Conservation (phyloP, 2,888 invertebrate genomes). For the Brachynemurus nebulosus region DNA sequence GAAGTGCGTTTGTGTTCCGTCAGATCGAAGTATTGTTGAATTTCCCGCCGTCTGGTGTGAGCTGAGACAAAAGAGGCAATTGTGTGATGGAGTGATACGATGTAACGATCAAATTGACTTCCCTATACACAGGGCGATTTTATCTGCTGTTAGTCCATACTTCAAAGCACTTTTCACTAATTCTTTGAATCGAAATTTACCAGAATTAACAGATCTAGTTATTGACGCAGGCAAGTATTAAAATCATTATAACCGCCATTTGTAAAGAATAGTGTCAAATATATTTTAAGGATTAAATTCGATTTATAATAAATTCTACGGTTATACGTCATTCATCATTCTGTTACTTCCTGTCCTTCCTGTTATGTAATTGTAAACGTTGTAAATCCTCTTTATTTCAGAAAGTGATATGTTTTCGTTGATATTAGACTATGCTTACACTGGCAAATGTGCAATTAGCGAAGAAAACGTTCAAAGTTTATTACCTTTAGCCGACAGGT, state of each 20-base stretch:
- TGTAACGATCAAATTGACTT: slow-evolving; percentile 47
- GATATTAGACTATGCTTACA: slow-evolving; percentile 63
- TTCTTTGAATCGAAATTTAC: slow-evolving; percentile 44
- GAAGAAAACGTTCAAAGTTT: slow-evolving; percentile 54
- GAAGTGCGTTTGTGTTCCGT: slow-evolving; percentile 47
- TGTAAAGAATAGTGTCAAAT: too few relatives aligned
- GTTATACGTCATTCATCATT: too few relatives aligned
- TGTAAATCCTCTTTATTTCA: too few relatives aligned
- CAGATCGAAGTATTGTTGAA: slow-evolving; percentile 43
- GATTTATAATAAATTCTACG: too few relatives aligned
- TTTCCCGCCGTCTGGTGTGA: slow-evolving; percentile 56
- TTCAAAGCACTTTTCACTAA: slow-evolving; percentile 59
- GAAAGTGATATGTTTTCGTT: slow-evolving; percentile 44
- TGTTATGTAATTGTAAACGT: too few relatives aligned
- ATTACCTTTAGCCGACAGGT: slow-evolving; percentile 55
- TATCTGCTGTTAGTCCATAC: slow-evolving; percentile 59
- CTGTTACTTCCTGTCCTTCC: too few relatives aligned
- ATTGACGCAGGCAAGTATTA: slow-evolving; percentile 34
- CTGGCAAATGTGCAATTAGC: slow-evolving; percentile 48
- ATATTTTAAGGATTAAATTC: too few relatives aligned
- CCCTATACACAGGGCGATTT: slow-evolving; percentile 51
- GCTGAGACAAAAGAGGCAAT: slow-evolving; percentile 44
- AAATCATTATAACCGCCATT: too few relatives aligned
- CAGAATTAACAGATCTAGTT: slow-evolving; percentile 44
- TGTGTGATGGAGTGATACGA: slow-evolving; percentile 55